Evolutionary conservation across 2,113 vertebrate species (phyloP).

Genomic region (Nothoprocta perdicaria): DNA sequence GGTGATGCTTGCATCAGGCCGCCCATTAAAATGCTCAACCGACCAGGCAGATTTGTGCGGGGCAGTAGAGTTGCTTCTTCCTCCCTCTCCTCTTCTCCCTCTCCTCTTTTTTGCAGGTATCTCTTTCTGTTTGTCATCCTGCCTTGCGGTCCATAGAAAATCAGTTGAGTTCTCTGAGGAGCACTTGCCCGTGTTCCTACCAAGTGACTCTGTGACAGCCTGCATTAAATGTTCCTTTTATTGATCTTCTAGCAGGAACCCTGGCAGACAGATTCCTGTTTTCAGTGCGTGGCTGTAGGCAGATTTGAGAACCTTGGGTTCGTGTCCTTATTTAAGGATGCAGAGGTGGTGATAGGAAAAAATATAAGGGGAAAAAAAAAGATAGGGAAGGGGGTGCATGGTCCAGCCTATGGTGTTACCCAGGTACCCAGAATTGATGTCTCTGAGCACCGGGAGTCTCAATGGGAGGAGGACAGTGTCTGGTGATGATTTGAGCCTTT

Average conservation of each 20-base stretch:
- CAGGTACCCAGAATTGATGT: too few relatives aligned
- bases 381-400: neutral
- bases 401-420: neutral
- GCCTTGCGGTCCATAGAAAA: too few relatives aligned
- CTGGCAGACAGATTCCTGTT: neutral
- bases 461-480: neutral
- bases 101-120: too few relatives aligned
- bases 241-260: neutral
- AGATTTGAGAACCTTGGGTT: neutral
- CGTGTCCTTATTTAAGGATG: neutral
- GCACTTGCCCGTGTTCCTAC: too few relatives aligned
- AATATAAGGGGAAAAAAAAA: neutral
- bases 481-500: neutral
- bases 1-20: neutral
- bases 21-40: neutral
- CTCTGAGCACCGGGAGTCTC: too few relatives aligned
- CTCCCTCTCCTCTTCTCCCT: neutral
- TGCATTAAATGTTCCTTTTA: neutral
- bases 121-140: neutral
- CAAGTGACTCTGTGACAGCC: neutral
- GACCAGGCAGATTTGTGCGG: neutral
- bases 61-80: neutral
- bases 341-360: neutral
- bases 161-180: neutral
- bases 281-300: neutral